Percentiles rank a stretch among this genome's conserved stretches.
Conservation (phyloP, 2,888 invertebrate genomes). For the Trilocha varians region DNA sequence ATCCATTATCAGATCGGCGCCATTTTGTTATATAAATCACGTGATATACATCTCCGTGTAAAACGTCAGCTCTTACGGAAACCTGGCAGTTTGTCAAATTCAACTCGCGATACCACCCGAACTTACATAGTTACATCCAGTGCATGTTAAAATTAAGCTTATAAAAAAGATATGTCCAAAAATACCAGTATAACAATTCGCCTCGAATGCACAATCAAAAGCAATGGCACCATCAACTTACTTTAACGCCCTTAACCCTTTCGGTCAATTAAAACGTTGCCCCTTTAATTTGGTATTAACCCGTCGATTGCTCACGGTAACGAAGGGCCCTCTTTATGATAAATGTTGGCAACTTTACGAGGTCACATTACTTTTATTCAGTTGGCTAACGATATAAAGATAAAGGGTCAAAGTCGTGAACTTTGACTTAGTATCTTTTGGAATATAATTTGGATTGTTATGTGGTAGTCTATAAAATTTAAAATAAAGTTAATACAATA, state of each 20-base stretch:
- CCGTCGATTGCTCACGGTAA: slow-evolving; percentile 19
- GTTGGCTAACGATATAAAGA: slow-evolving; percentile 1
- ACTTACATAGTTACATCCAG: too few relatives aligned
- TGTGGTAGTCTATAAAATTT: too few relatives aligned
- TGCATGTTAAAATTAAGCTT: too few relatives aligned
- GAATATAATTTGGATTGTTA: too few relatives aligned
- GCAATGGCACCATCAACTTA: background rate
- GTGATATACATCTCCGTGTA: too few relatives aligned
- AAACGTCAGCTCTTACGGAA: too few relatives aligned
- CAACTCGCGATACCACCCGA: too few relatives aligned
- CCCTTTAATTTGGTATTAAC: slow-evolving; percentile 16
- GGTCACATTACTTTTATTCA: slow-evolving; percentile 9
- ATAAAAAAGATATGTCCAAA: background rate
- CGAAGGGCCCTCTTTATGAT: slow-evolving; percentile 15
- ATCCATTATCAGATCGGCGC: too few relatives aligned
- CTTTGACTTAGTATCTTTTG: background rate
- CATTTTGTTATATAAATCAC: too few relatives aligned
- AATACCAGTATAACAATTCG: background rate
- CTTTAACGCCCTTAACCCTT: slow-evolving; percentile 4
- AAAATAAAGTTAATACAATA: too few relatives aligned
- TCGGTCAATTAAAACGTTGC: slow-evolving; percentile 20
- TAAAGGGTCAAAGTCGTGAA: background rate
- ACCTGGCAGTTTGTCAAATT: too few relatives aligned
- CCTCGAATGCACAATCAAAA: background rate
- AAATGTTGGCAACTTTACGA: slow-evolving; percentile 17